Conservation (phyloP, 2,113 vertebrate species). For the rabbit (Oryctolagus cuniculus) region mOryCun1.1 NC_091445.1:9531501-9532000, state of each 20-base stretch:
- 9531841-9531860: background rate
- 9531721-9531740: background rate
- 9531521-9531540: background rate
- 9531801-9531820: background rate
- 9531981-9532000: background rate
- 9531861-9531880: constrained; percentile 3
- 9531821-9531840: background rate
- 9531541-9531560: background rate
- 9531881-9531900: background rate
- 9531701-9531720: background rate
- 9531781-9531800: background rate
- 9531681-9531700: background rate
- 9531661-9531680: background rate
- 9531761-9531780: background rate
- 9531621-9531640: background rate
- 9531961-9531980: background rate
- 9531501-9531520: background rate
- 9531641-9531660: background rate
- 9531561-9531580: background rate
- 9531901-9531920: background rate
- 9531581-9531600: background rate
- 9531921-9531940: background rate
- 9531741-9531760: background rate
- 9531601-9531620: background rate
- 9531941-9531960: background rate